A percentile compares a stretch with the other conserved stretches of the same genome.
These are phyloP conservation scores for Limonius californicus DNA, from an alignment of 1,140 invertebrate genomes.

Conservation along the genomic window DNA sequence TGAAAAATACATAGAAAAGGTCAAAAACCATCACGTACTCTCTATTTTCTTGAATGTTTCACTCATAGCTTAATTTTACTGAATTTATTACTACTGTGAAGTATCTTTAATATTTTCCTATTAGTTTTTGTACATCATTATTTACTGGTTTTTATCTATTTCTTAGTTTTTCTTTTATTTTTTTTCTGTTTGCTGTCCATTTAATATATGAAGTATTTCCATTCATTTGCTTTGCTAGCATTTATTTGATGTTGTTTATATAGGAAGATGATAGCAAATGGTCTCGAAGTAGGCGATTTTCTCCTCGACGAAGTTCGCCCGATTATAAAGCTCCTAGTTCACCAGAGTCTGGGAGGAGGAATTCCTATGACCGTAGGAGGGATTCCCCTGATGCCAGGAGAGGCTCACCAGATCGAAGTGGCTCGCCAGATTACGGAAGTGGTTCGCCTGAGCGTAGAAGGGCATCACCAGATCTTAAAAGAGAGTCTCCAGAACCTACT, in stretches of 20 bases:
- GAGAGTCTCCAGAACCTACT: not conserved
- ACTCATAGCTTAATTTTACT: no score
- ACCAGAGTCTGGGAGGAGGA: not conserved
- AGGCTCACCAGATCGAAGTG: slow-evolving; percentile 9
- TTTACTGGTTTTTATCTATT: no score
- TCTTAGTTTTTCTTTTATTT: no score
- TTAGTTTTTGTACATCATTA: no score
- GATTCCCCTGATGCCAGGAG: not conserved
- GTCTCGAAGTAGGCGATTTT: not conserved
- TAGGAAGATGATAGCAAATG: not conserved
- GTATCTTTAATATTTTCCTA: no score
- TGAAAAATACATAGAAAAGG: no score
- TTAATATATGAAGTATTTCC: not conserved
- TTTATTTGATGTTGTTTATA: no score
- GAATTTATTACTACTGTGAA: no score
- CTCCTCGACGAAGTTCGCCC: slow-evolving; percentile 8
- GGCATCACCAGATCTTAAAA: slow-evolving; percentile 6
- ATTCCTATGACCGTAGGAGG: not conserved
- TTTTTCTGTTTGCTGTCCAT: not conserved
- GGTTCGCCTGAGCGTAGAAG: slow-evolving; percentile 12
- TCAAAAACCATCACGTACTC: no score
- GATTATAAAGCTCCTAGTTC: not conserved
- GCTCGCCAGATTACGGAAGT: slow-evolving; percentile 3
- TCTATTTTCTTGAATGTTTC: no score
- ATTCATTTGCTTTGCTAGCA: no score